A percentile compares a stretch with the other conserved stretches of the same genome.
Conservation (phyloP, 2,888 invertebrate species). For the Rhodophaea formosa region DNA sequence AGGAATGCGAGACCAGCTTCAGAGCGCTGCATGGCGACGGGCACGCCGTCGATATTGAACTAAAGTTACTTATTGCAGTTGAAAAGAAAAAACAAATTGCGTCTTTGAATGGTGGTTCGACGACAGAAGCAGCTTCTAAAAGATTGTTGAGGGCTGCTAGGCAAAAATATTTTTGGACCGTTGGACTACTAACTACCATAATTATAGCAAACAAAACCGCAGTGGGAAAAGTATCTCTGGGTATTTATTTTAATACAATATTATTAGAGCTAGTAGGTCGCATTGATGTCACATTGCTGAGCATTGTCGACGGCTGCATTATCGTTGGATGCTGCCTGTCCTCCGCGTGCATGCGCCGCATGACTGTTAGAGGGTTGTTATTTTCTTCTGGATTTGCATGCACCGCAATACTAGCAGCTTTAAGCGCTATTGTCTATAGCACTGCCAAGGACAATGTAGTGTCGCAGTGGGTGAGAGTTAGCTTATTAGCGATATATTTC, state of each 20-base stretch:
- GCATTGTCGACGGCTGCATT: slow-evolving; percentile 16
- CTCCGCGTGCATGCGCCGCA: slow-evolving; percentile 26
- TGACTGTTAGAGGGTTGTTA: slow-evolving; percentile 29
- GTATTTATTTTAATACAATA: slow-evolving; percentile 29
- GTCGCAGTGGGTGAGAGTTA: slow-evolving; percentile 22
- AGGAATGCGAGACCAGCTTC: slow-evolving; percentile 32
- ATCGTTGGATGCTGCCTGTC: slow-evolving; percentile 29
- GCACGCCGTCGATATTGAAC: slow-evolving; percentile 26
- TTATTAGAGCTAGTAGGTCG: slow-evolving; percentile 30
- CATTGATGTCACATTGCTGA: slow-evolving; percentile 27
- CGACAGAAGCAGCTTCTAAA: slow-evolving; percentile 1
- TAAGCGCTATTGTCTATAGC: slow-evolving; percentile 25
- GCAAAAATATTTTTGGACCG: slow-evolving; percentile 30
- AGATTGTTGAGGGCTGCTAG: slow-evolving; percentile 21
- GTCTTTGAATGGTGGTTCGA: background rate
- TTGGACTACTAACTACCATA: slow-evolving; percentile 21
- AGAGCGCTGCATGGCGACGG: slow-evolving; percentile 28
- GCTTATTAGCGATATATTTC: slow-evolving; percentile 21
- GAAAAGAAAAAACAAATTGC: slow-evolving; percentile 26
- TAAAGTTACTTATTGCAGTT: slow-evolving; percentile 28
- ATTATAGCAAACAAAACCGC: slow-evolving; percentile 29
- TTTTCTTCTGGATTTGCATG: slow-evolving; percentile 29
- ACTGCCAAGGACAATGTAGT: slow-evolving; percentile 9
- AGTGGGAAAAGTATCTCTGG: slow-evolving; percentile 27
- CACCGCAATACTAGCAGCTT: slow-evolving; percentile 23